Conservation (phyloP, 2,797 vertebrate genomes). For the Myotis planiceps region DNA sequence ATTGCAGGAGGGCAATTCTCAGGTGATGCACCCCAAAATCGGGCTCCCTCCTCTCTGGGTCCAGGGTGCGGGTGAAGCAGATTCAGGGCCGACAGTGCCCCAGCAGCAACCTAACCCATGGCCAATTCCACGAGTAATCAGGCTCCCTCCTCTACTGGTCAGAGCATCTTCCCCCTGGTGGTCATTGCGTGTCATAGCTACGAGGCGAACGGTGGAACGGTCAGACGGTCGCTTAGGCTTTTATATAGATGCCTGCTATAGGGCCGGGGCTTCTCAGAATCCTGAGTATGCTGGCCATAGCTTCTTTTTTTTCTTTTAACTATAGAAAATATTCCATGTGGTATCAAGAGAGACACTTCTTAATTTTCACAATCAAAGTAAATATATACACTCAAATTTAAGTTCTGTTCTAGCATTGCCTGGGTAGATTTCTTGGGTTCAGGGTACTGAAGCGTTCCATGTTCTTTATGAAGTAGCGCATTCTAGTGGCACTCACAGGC, state of each 20-base stretch:
- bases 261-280: not conserved
- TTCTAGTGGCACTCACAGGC: not conserved
- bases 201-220: fast-evolving
- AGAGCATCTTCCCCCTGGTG: too few species aligned
- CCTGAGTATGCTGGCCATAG: not conserved
- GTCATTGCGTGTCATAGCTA: too few species aligned
- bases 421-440: not conserved
- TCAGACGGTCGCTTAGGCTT: too few species aligned
- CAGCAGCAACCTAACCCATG: too few species aligned
- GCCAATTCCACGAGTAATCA: too few species aligned
- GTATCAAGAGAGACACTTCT: not conserved
- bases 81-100: too few species aligned
- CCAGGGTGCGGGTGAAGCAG: too few species aligned
- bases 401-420: not conserved
- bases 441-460: not conserved
- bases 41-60: too few species aligned
- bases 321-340: not conserved
- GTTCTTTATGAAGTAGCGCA: constrained; percentile 61
- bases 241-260: not conserved
- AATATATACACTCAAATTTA: not conserved
- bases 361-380: not conserved
- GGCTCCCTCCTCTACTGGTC: too few species aligned
- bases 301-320: not conserved
- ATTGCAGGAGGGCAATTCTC: too few species aligned
- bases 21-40: too few species aligned